phyloP scores from a whole-genome alignment of 1,140 invertebrate genomes.

The Lepidurus apus region DNA sequence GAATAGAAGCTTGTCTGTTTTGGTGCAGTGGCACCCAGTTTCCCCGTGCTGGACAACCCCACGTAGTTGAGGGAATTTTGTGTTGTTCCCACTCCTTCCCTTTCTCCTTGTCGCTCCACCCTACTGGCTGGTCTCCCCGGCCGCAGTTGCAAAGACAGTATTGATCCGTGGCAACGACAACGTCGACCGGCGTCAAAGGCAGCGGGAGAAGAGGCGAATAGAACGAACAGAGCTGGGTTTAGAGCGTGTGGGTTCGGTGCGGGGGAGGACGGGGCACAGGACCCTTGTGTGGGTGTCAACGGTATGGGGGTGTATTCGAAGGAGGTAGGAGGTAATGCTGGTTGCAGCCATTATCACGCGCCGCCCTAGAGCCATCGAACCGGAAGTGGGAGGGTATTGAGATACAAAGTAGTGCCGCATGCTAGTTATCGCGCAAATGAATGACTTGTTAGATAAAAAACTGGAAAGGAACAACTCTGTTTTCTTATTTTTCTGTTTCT shows the following conservation, averaged over 20 bases:
- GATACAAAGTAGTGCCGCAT: conserved; percentile 8
- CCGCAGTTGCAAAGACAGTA: conserved; percentile 21
- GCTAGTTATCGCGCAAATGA: conserved; percentile 10
- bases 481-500: too few species aligned
- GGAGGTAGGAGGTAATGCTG: conserved; percentile 7
- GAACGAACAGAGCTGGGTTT: not conserved
- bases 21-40: conserved; percentile 1
- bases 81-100: not conserved
- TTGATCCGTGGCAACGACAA: conserved; percentile 12
- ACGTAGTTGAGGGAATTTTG: not conserved
- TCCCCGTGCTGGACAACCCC: not conserved
- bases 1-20: not conserved
- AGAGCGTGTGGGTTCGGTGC: not conserved
- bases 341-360: conserved; percentile 16
- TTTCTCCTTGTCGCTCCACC: not conserved
- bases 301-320: conserved; percentile 8
- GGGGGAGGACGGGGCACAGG: not conserved
- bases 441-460: not conserved
- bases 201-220: not conserved
- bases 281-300: conserved; percentile 4
- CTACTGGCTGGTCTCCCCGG: not conserved
- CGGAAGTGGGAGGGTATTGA: conserved; percentile 20
- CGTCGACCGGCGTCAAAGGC: conserved; percentile 17
- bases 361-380: not conserved
- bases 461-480: too few species aligned